Percentiles rank a stretch among this genome's conserved stretches.
These are phyloP conservation scores for Drosophila nikananu DNA, from an alignment of 1,140 invertebrate genomes.

Conservation along the genomic window DNA sequence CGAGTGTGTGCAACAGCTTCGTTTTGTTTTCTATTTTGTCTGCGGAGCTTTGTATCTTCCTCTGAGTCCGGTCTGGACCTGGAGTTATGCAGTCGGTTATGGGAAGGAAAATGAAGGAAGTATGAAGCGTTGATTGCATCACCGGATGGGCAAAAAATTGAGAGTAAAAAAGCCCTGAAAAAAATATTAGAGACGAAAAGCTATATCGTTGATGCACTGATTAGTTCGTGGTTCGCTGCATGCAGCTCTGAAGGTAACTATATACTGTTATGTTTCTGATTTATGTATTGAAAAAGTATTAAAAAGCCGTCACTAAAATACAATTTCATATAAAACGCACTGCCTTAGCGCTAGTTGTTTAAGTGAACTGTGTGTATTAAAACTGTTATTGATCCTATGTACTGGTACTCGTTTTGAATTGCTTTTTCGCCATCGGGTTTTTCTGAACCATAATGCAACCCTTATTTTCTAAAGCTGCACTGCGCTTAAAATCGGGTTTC, in stretches of 20 bases:
- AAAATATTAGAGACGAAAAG: slow-evolving; percentile 22
- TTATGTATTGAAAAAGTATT: not conserved
- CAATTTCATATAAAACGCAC: not conserved
- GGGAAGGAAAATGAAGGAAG: slow-evolving; percentile 35
- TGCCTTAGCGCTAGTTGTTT: not conserved
- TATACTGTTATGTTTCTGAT: not conserved
- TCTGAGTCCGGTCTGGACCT: not conserved
- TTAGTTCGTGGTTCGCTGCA: slow-evolving; percentile 15
- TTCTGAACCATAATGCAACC: slow-evolving; percentile 21
- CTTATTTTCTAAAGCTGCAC: slow-evolving; percentile 31
- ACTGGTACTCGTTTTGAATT: not conserved
- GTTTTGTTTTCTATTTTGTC: slow-evolving; percentile 28
- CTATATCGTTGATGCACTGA: slow-evolving; percentile 15
- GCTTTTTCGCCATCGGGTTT: slow-evolving; percentile 1
- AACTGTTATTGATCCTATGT: not conserved
- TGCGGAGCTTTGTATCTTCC: slow-evolving; percentile 13
- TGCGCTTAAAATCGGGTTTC: slow-evolving; percentile 31
- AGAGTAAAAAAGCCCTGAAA: not conserved
- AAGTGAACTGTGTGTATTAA: too few relatives aligned
- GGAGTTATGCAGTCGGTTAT: slow-evolving; percentile 34
- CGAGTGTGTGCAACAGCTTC: slow-evolving; percentile 47
- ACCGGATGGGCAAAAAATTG: slow-evolving; percentile 33
- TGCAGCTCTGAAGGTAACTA: not conserved
- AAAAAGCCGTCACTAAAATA: not conserved
- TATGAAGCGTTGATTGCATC: slow-evolving; percentile 41